Percentiles rank a stretch among this genome's conserved stretches.
These are phyloP conservation scores for Aradophagus sp. DNA, from an alignment of 1,140 invertebrate species.

Conservation along the genomic window DNA sequence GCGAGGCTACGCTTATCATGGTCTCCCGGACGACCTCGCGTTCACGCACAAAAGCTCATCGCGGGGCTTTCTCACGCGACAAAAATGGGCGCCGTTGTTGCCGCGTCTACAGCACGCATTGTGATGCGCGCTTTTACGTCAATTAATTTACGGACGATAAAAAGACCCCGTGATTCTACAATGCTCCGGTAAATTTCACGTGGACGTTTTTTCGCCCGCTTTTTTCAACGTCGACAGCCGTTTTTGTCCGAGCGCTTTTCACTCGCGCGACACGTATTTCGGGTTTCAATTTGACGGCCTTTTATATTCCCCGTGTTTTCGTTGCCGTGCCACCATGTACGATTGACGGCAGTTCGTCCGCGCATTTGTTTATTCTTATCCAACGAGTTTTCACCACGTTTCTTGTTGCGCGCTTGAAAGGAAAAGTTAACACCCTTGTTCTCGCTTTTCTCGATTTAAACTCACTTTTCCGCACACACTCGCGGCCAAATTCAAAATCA, in stretches of 20 bases:
- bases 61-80: slow-evolving; percentile 56
- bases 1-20: slow-evolving; percentile 48
- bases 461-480: no score
- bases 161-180: slow-evolving; percentile 39
- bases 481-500: no score
- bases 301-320: slow-evolving; percentile 18
- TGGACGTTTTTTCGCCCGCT: slow-evolving; percentile 27
- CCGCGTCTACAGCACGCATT: slow-evolving; percentile 34
- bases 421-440: no score
- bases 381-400: no score
- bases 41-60: slow-evolving; percentile 62
- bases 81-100: slow-evolving; percentile 61
- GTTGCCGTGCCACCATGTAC: slow-evolving; percentile 1
- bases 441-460: no score
- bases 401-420: no score
- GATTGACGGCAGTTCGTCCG: no score
- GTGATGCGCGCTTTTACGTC: slow-evolving; percentile 45
- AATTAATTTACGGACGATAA: slow-evolving; percentile 53
- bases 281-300: slow-evolving; percentile 38
- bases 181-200: slow-evolving; percentile 34
- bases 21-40: slow-evolving; percentile 49
- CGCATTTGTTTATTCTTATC: no score
- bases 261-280: slow-evolving; percentile 37
- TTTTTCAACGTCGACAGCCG: slow-evolving; percentile 18
- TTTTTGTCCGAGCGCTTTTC: slow-evolving; percentile 36